Evolutionary conservation across 2,888 invertebrate species (phyloP).

Genomic region (Nomada hirtipes): DNA sequence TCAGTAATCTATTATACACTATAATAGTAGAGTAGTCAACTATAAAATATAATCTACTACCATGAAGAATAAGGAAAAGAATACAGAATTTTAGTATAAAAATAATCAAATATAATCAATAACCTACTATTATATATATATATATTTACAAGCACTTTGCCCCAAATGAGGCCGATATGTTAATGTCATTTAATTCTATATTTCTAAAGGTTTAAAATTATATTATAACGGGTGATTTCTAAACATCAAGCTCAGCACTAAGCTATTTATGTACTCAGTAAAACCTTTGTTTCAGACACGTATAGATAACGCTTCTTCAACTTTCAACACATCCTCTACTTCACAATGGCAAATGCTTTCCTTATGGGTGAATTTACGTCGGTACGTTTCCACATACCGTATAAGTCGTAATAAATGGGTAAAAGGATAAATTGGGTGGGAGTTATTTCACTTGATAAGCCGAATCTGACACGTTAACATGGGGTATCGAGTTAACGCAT

Average conservation of each 20-base stretch:
- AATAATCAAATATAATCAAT: too few relatives aligned
- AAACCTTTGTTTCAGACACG: slow-evolving; percentile 61
- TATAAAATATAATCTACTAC: too few relatives aligned
- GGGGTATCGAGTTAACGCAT: slow-evolving; percentile 44
- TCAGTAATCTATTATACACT: too few relatives aligned
- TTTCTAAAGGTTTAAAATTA: too few relatives aligned
- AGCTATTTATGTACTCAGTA: slow-evolving; percentile 11
- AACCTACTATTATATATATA: too few relatives aligned
- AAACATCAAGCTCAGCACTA: slow-evolving; percentile 41
- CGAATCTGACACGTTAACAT: slow-evolving; percentile 61
- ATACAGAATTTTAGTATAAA: too few relatives aligned
- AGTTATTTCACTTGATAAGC: slow-evolving; percentile 68
- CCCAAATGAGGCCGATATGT: too few relatives aligned
- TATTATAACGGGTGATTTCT: neutral
- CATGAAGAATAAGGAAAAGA: too few relatives aligned
- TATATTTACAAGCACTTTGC: too few relatives aligned
- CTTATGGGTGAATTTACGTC: slow-evolving; percentile 67
- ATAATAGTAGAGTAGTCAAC: too few relatives aligned
- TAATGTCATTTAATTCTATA: too few relatives aligned
- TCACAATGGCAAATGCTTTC: slow-evolving; percentile 61
- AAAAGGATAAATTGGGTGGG: slow-evolving; percentile 66
- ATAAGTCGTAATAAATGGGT: slow-evolving; percentile 63
- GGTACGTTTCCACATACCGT: slow-evolving; percentile 40
- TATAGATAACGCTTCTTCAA: slow-evolving; percentile 48
- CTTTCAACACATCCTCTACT: slow-evolving; percentile 56